Evolutionary conservation across 2,113 vertebrate genomes (phyloP).

Genomic region (Mirounga angustirostris): DNA sequence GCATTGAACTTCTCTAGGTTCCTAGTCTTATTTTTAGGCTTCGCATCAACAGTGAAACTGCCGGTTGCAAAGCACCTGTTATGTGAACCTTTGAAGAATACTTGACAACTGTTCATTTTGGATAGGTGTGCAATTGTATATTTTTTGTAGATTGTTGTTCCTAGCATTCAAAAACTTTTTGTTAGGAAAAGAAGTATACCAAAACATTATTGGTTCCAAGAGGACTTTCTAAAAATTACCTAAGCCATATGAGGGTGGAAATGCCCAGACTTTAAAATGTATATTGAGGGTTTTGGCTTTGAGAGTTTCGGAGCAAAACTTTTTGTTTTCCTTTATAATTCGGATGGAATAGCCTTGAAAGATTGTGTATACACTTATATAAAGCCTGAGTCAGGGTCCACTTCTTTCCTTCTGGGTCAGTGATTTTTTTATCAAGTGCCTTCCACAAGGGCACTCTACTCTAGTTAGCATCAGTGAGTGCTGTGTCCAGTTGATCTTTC

Average conservation of each 20-base stretch:
- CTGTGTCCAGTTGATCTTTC: not conserved
- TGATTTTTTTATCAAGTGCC: conserved; percentile 35
- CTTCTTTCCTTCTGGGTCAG: not conserved
- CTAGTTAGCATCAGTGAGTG: not conserved
- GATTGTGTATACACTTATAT: not conserved
- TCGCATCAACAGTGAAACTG: not conserved
- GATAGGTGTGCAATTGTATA: not conserved
- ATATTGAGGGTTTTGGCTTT: not conserved
- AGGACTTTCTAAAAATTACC: not conserved
- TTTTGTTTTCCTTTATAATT: conserved; percentile 48
- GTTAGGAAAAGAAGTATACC: not conserved
- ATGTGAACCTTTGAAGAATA: not conserved
- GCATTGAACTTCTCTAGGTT: not conserved
- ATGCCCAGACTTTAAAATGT: not conserved
- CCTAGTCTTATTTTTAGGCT: conserved; percentile 1
- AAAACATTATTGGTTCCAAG: conserved; percentile 39
- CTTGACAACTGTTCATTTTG: conserved; percentile 25
- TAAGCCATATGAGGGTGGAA: not conserved
- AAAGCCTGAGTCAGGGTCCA: not conserved
- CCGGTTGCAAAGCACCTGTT: not conserved
- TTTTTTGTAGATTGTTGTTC: not conserved
- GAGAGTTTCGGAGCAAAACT: conserved; percentile 1
- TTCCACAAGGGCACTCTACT: not conserved
- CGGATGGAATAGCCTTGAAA: not conserved
- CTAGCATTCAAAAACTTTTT: conserved; percentile 33